Conservation (phyloP, 2,888 invertebrate genomes). For the Drosophila buzzatii region DNA sequence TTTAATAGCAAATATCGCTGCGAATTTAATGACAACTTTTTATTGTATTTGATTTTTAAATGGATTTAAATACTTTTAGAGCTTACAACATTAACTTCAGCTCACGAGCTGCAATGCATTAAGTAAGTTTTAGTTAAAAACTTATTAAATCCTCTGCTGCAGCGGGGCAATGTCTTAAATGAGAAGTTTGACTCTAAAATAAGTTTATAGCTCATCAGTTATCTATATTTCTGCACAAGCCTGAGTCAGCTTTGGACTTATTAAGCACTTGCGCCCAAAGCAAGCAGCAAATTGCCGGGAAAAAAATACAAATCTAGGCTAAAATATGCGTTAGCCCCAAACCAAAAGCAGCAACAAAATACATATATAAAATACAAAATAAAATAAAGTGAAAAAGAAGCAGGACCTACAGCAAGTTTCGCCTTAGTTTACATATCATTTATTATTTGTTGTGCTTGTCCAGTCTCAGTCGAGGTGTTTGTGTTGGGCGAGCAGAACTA, state of each 20-base stretch:
- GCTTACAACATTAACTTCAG: background rate
- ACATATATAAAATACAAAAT: too few relatives aligned
- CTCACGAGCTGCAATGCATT: background rate
- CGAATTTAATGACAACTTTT: background rate
- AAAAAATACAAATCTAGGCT: constrained; percentile 38
- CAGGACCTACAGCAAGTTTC: constrained; percentile 61
- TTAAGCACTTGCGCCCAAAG: constrained; percentile 32
- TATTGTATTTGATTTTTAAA: background rate
- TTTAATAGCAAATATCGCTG: too few relatives aligned
- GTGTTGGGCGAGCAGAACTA: constrained; percentile 39
- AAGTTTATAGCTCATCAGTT: background rate
- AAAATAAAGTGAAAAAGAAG: background rate
- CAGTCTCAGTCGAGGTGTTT: constrained; percentile 60
- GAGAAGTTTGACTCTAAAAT: background rate
- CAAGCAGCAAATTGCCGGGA: constrained; percentile 45
- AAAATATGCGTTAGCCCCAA: constrained; percentile 34
- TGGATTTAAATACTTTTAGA: background rate
- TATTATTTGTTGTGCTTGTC: constrained; percentile 66
- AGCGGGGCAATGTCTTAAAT: background rate
- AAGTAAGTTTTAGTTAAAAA: background rate
- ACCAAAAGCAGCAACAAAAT: constrained; percentile 1
- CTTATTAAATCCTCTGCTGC: background rate
- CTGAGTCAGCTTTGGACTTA: constrained; percentile 5
- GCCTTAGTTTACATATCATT: constrained; percentile 78
- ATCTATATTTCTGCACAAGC: constrained; percentile 2